Evolutionary conservation across 2,113 vertebrate genomes (phyloP).

Genomic region (Cryptotis parvus): DNA sequence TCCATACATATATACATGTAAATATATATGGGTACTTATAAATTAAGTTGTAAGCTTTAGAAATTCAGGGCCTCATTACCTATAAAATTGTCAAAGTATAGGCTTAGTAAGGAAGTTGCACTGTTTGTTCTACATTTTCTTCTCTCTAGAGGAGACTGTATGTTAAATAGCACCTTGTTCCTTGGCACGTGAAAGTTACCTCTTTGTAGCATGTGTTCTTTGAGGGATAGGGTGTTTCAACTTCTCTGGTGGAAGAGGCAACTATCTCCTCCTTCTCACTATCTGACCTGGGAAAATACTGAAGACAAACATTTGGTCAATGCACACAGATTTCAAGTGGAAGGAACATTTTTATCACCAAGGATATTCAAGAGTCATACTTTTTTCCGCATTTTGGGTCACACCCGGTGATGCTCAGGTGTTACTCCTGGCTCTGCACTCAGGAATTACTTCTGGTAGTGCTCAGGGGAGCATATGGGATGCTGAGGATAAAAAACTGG

Average conservation of each 20-base stretch:
- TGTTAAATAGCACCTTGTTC: neutral
- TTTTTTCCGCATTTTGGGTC: no score
- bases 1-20: no score
- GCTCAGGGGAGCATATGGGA: no score
- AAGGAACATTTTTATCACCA: slow-evolving; percentile 56
- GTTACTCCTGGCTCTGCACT: no score
- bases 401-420: no score
- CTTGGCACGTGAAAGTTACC: neutral
- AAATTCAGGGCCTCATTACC: slow-evolving; percentile 61
- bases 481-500: no score
- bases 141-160: neutral
- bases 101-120: neutral
- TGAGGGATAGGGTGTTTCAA: neutral
- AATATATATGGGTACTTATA: no score
- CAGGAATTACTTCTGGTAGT: no score
- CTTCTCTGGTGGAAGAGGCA: neutral
- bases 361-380: slow-evolving; percentile 18
- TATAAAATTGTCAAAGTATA: slow-evolving; percentile 64
- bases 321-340: slow-evolving; percentile 34
- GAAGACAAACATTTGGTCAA: slow-evolving; percentile 8
- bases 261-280: neutral
- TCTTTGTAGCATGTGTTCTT: neutral
- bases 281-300: neutral
- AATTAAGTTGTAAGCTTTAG: slow-evolving; percentile 14
- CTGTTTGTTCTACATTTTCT: neutral